phyloP scores from a whole-genome alignment of 2,113 vertebrate genomes.

The Mus musculus region DNA sequence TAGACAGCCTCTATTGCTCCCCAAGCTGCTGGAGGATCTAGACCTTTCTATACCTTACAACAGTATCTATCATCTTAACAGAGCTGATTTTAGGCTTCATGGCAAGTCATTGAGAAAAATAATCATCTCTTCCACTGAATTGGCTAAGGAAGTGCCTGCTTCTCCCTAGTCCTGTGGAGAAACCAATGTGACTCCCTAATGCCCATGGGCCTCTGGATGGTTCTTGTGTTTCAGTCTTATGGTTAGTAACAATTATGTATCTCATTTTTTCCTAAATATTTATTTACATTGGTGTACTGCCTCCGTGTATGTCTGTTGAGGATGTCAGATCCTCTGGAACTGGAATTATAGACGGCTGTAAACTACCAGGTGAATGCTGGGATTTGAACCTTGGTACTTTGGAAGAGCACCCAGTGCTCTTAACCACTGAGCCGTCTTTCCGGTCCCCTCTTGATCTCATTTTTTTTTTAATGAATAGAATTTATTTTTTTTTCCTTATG shows the following conservation, averaged over 20 bases:
- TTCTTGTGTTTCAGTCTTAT: not conserved
- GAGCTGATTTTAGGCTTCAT: slow-evolving; percentile 35
- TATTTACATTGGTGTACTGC: no score
- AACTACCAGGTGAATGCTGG: no score
- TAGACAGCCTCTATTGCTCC: not conserved
- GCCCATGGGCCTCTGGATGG: not conserved
- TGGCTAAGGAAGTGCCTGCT: not conserved
- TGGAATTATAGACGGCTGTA: no score
- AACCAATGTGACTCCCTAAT: slow-evolving; percentile 30
- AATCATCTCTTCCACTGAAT: slow-evolving; percentile 31
- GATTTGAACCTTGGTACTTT: no score
- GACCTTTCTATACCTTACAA: slow-evolving; percentile 20
- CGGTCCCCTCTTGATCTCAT: no score
- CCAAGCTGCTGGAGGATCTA: not conserved
- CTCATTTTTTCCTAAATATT: not conserved
- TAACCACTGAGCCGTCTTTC: no score
- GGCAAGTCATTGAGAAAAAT: slow-evolving; percentile 52
- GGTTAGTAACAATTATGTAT: not conserved
- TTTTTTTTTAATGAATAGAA: not conserved
- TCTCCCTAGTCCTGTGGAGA: not conserved
- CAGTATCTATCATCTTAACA: slow-evolving; percentile 9
- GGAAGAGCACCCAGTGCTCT: no score
- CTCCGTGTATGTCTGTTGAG: no score
- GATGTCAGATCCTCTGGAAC: no score
- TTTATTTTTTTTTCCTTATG: not conserved